Evolutionary conservation across 2,888 invertebrate species (phyloP).

Genomic region (Rugalucina vietnamica): DNA sequence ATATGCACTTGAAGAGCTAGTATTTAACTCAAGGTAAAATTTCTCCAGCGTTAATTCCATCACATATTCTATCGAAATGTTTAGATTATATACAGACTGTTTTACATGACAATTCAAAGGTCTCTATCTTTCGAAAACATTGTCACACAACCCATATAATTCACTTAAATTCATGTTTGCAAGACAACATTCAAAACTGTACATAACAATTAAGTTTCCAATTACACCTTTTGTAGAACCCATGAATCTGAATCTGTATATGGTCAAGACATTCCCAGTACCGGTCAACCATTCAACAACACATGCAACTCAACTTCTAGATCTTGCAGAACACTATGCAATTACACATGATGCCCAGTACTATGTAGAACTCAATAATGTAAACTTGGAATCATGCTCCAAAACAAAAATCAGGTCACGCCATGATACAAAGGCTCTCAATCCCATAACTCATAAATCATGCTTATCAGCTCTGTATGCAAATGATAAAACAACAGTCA

Average conservation of each 20-base stretch:
- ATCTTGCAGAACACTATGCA: slow-evolving; percentile 6
- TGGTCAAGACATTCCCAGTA: slow-evolving; percentile 22
- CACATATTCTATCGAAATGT: background rate
- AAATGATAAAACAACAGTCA: slow-evolving; percentile 6
- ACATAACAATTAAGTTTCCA: slow-evolving; percentile 32
- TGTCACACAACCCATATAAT: slow-evolving; percentile 9
- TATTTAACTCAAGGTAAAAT: slow-evolving; percentile 43
- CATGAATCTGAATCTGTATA: background rate
- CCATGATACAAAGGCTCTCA: slow-evolving; percentile 3
- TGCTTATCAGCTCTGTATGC: slow-evolving; percentile 28
- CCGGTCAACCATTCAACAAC: slow-evolving; percentile 25
- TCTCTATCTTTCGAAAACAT: slow-evolving; percentile 26
- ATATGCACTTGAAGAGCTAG: slow-evolving; percentile 23
- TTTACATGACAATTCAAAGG: slow-evolving; percentile 35
- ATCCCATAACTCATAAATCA: background rate
- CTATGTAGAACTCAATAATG: background rate
- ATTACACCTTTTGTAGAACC: slow-evolving; percentile 16
- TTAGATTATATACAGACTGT: slow-evolving; percentile 17
- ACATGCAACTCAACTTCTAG: slow-evolving; percentile 35
- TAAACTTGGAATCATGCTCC: background rate
- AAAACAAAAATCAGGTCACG: background rate
- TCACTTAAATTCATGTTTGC: slow-evolving; percentile 17
- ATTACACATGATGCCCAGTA: slow-evolving; percentile 10
- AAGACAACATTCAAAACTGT: slow-evolving; percentile 28
- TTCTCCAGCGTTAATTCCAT: slow-evolving; percentile 33